Conservation (phyloP, 1,140 invertebrate genomes). For the Cheumatopsyche charites region DNA sequence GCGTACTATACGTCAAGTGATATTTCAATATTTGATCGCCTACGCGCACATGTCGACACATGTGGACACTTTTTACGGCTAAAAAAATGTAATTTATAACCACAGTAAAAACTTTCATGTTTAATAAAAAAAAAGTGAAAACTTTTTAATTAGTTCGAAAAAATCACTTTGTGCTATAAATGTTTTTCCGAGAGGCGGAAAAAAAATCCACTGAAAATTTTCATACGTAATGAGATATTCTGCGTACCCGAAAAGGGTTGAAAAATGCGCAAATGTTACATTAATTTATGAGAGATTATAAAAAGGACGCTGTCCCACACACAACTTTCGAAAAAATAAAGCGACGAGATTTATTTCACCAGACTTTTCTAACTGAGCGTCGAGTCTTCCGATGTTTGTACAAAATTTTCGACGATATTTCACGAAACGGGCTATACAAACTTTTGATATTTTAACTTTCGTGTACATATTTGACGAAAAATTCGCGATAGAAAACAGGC, state of each 20-base stretch:
- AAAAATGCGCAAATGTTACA: slow-evolving; percentile 26
- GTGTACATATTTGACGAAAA: slow-evolving; percentile 19
- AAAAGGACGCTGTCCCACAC: slow-evolving; percentile 18
- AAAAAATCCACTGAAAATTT: slow-evolving; percentile 7
- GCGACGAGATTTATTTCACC: slow-evolving; percentile 17
- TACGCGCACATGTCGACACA: neutral
- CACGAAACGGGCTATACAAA: neutral
- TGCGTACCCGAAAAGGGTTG: slow-evolving; percentile 13
- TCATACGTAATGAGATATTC: slow-evolving; percentile 16
- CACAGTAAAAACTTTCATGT: too few species aligned
- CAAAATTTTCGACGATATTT: slow-evolving; percentile 22
- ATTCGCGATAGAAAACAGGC: slow-evolving; percentile 19
- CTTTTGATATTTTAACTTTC: slow-evolving; percentile 25
- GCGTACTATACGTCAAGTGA: neutral
- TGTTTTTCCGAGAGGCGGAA: neutral
- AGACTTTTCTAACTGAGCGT: slow-evolving; percentile 25
- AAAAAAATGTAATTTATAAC: too few species aligned
- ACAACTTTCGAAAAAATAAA: slow-evolving; percentile 19
- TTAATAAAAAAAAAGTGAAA: too few species aligned
- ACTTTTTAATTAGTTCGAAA: too few species aligned
- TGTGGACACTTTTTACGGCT: neutral
- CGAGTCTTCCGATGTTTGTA: slow-evolving; percentile 25
- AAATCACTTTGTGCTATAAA: too few species aligned
- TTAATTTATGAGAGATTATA: slow-evolving; percentile 28
- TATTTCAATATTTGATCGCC: slow-evolving; percentile 18